Base-by-base conservation (phyloP, 2,797 vertebrate species). In the Myiotriccus ornatus region DNA sequence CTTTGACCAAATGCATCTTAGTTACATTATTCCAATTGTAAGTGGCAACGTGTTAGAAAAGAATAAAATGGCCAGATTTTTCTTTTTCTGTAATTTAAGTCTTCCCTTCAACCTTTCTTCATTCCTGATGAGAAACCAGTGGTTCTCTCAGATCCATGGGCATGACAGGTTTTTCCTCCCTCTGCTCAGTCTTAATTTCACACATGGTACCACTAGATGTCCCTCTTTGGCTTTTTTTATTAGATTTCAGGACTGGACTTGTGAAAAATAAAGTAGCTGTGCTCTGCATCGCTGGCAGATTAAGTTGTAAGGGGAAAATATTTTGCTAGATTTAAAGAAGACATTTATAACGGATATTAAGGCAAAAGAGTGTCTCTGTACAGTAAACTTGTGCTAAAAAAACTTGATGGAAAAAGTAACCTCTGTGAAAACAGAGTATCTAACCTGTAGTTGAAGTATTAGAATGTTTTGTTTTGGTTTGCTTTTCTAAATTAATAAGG, bases 141-240 rank as follows among this genome's bases (percentile, higher is more conserved):
- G 4, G 32, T 86, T 62, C 30, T 49, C 34, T 64, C 34, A 7
- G 12, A 60, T 56, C 35, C 17, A 0, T 27, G 47, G 81, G 13
- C 32, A 44, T 12, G 60, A 39, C n/a, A 71, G 65, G 59, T 21
- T 94, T 74, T 89, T 39, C 27, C 24, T 76, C 24, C 35, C 8
- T 44, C 32, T 41, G 15, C 32, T 70, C 17, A 2, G 25, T 70
- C 37, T 81, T 59, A 69, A 39, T 96, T 90, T 90, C 49, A 50
- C 93, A 52, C 34, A 1, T 49, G 77, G 37, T 91, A 74, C 98
- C 98, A 96, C 98, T 98, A 98, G 98, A 96, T 98, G 98, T 98
- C 98, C 97, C 97, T 97, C 94, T 98, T 97, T 88, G 97, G 97
- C 98, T 98, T 98, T 97, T 77, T 97, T 94, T 96, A 96, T 95